Evolutionary conservation across 2,113 vertebrate genomes (phyloP), one percentile per base, ranked within the genome.

Genomic region (Rhinoderma darwinii): DNA sequence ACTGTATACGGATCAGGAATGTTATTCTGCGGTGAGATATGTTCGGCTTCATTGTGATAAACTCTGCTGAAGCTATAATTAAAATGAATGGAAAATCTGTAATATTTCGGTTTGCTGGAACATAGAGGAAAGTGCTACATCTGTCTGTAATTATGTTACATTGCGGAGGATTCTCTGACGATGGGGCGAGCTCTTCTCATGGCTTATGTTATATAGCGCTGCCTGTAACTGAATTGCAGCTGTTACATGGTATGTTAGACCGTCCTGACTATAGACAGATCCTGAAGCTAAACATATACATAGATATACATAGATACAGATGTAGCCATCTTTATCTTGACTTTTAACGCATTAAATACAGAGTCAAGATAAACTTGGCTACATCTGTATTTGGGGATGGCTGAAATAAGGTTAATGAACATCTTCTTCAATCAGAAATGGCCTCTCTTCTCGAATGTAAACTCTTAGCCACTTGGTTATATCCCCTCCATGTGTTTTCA

Each of bases 61-160:
- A 81, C 22, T 27, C 37, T 6, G 22, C 35, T 18, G 2, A 41
- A 41, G 50, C 35, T 37, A 37, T 61, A 81, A 81, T 81, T 81
- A 63, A 41, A 81, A 63, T 63, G 54, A 37, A 81, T 59, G 37
- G 37, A 81, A 81, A 81, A 63, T 81, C 54, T 63, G 78, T 63
- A 43, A 39, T 81, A 41, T 81, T 59, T 41, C 43, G 22, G 78
- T 41, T 54, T 61, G 54, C 35, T 4, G 25, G 30, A 59, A 59
- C 32, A 39, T 10, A 15, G 18, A 51, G 77, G 59, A 80, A 56
- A 35, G 32, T 59, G 20, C 20, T 43, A 56, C 54, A 59, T 54
- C 77, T 80, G 77, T 18, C 35, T 37, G 32, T 59, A 80, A 80
- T 80, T 80, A 80, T 32, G 32, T 20, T 56, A n/a, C 30, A 41